phyloP scores from a whole-genome alignment of 2,888 invertebrate species.

The Sinotaia quadrata region DNA sequence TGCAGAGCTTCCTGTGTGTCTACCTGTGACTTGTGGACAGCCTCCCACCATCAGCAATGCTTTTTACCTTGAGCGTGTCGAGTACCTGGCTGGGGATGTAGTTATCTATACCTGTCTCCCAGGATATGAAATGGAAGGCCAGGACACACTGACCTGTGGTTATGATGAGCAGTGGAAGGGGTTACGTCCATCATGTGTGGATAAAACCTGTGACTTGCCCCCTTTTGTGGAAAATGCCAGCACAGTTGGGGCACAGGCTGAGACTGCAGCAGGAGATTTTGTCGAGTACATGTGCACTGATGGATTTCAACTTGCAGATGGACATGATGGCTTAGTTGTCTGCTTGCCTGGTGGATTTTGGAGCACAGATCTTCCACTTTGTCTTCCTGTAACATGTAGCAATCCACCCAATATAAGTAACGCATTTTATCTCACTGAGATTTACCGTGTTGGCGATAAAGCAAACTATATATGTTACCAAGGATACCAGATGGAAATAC shows the following conservation, averaged over 20 bases:
- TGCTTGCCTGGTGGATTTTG: conserved; percentile 44
- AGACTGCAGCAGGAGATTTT: conserved; percentile 37
- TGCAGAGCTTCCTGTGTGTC: conserved; percentile 42
- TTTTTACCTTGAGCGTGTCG: background rate
- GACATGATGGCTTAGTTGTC: conserved; percentile 38
- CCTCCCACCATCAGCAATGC: conserved; percentile 38
- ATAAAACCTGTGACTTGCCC: conserved; percentile 52
- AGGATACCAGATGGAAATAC: conserved; percentile 49
- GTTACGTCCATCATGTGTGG: conserved; percentile 54
- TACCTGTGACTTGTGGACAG: conserved; percentile 43
- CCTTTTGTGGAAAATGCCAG: conserved; percentile 43
- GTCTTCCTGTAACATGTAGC: conserved; percentile 26
- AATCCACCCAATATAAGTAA: conserved; percentile 17
- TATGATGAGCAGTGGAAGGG: conserved; percentile 61
- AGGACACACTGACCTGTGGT: conserved; percentile 50
- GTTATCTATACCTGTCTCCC: conserved; percentile 30
- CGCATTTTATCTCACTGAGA: background rate
- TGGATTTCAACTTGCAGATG: conserved; percentile 48
- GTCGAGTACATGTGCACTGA: background rate
- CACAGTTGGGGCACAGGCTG: conserved; percentile 52
- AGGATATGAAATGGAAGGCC: conserved; percentile 44
- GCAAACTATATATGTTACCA: conserved; percentile 80
- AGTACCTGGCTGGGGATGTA: conserved; percentile 11
- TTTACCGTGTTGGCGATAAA: conserved; percentile 34
- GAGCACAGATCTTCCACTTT: conserved; percentile 24